Percentiles rank a stretch among this genome's conserved stretches.
phyloP scores from a whole-genome alignment of 2,113 vertebrate species.

The Coracopsis vasa region DNA sequence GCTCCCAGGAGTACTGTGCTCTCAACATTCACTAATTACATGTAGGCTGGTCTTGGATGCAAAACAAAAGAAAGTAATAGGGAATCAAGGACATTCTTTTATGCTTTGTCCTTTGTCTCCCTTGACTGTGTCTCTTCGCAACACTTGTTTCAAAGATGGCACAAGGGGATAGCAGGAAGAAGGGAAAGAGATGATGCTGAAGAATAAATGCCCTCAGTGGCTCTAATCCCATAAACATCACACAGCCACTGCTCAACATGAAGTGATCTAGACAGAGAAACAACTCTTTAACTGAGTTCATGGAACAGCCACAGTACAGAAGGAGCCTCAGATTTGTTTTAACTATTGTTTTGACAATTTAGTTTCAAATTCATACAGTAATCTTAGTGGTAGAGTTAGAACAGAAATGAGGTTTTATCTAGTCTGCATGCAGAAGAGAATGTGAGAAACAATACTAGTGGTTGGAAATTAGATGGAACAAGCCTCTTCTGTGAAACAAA shows the following conservation, averaged over 20 bases:
- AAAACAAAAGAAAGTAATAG: neutral
- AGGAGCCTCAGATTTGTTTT: too few species aligned
- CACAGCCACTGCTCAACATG: neutral
- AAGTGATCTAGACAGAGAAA: neutral
- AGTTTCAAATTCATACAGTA: too few species aligned
- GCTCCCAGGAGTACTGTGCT: neutral
- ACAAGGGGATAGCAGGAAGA: neutral
- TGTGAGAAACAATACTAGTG: neutral
- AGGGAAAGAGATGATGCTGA: neutral
- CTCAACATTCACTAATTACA: neutral
- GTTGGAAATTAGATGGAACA: neutral
- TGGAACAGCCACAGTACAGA: too few species aligned
- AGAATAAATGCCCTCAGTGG: neutral
- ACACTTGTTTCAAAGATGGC: neutral
- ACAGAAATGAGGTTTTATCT: too few species aligned
- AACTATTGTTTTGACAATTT: too few species aligned
- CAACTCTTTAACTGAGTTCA: neutral
- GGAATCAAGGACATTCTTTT: neutral
- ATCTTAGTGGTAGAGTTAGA: too few species aligned
- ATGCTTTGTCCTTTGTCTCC: neutral
- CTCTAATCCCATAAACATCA: neutral
- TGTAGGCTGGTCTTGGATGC: neutral
- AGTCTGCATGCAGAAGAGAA: too few species aligned
- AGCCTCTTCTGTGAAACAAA: neutral
- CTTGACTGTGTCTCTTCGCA: neutral